Base-by-base conservation (phyloP, 2,113 vertebrate species). In the Monopterus albus region DNA sequence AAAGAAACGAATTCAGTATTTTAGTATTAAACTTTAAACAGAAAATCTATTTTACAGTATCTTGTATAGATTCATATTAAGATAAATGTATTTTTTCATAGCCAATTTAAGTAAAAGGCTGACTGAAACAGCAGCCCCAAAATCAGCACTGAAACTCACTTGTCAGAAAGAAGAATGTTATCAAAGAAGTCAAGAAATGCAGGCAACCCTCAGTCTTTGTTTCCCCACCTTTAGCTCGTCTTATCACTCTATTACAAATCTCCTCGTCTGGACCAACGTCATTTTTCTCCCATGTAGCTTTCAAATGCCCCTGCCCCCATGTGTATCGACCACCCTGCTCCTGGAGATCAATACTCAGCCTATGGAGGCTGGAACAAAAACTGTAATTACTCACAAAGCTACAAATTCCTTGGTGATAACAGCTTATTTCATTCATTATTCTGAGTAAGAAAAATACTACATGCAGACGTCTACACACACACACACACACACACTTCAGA, bases 311-410 rank as follows among this genome's bases (percentile, higher is more conserved):
- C 83, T 68, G 64, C 82, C 83, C 83, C 75, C 81, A 62, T 87
- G 87, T 80, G 89, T 93, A 92, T 93, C 82, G 88, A 91, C 91
- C 88, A 83, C 78, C 66, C 46, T 83, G 72, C 79, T 85, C 78
- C 80, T 23, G 57, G 75, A 85, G 90, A 93, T 94, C 92, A 88
- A 94, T 93, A 92, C 86, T 46, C 52, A 59, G 86, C 91, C 87
- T 81, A 91, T 79, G 72, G 84, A 89, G 82, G 83, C 81, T 81
- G 79, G 76, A 90, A 89, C 83, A 91, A 92, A 92, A 91, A 91
- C 84, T 90, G 83, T 91, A 89, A 93, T 93, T 91, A 92, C 89
- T 92, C 91, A 91, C 88, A 91, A 88, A 86, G 88, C 87, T 72
- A 85, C 84, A 90, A 89, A 89, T 85, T 88, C 87, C 72, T 87